Evolutionary conservation across 2,113 vertebrate species (phyloP), one percentile per base, ranked within the genome.

Genomic region (Vulpes vulpes): DNA sequence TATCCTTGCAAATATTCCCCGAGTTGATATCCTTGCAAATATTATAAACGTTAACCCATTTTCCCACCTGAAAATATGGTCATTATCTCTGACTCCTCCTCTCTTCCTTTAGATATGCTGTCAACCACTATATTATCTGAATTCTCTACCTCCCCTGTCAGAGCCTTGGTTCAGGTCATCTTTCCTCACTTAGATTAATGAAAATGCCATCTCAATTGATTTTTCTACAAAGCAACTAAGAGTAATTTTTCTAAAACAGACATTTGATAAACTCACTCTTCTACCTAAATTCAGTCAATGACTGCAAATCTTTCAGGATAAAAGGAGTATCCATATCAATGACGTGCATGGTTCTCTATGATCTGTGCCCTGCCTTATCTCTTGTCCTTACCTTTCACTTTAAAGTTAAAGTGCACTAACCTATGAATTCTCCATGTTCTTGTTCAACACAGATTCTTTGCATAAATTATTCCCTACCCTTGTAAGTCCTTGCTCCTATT

Each of bases 151-250:
- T n/a, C 4, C 12, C 38, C 27, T 81, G 2, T 62, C 67, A 95
- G 62, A 57, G 0, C 17, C 14, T 79, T 79, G n/a, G 20, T 67
- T 84, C 15, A 84, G 71, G 35, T 69, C 17, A 69, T 87, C 32
- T 78, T 91, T 51, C 10, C 23, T 97, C 80, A 23, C 14, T 87
- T 69, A 83, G 30, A 96, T 89, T 49, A 83, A 83, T 94, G 49
- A 5, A 12, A 73, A 62, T 25, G 20, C 2, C 5, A 38, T 78
- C 1, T 51, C 55, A 82, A 76, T 11, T 89, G 64, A 55, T 84
- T 89, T 95, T 85, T 91, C 32, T 64, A 74, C 10, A 71, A 1
- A 76, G 49, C 3, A 93, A 93, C 59, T 81, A 23, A 89, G 30
- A 94, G 49, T 35, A 55, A 59, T 32, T 73, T 95, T 90, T 78